A percentile compares a stretch with the other conserved stretches of the same genome.
phyloP scores from a whole-genome alignment of 2,797 vertebrate genomes.

The Spheniscus humboldti region DNA sequence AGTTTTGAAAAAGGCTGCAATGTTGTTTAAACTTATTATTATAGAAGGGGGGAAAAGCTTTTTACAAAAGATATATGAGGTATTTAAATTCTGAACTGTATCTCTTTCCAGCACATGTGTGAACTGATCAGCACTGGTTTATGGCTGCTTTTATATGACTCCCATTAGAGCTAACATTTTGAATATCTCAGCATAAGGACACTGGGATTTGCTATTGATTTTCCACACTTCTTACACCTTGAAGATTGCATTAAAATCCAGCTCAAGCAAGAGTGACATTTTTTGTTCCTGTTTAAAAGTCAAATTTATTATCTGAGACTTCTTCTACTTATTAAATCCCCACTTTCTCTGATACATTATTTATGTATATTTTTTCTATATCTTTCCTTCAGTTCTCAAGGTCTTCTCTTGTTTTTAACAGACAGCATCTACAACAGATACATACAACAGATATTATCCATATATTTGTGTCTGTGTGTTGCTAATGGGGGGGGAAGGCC shows the following conservation, averaged over 20 bases:
- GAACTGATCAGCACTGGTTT: slow-evolving; percentile 65
- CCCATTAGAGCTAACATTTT: slow-evolving; percentile 74
- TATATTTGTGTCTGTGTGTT: neutral
- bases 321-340: slow-evolving; percentile 64
- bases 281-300: slow-evolving; percentile 69
- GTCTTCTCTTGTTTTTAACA: slow-evolving; percentile 33
- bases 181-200: slow-evolving; percentile 72
- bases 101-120: slow-evolving; percentile 65
- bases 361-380: slow-evolving; percentile 32
- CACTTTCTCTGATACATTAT: slow-evolving; percentile 57
- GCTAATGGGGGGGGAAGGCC: neutral
- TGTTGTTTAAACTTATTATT: slow-evolving; percentile 67
- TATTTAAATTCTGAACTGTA: slow-evolving; percentile 69
- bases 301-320: slow-evolving; percentile 62
- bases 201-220: slow-evolving; percentile 74
- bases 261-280: slow-evolving; percentile 66
- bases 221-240: slow-evolving; percentile 67
- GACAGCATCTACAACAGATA: neutral
- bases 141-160: slow-evolving; percentile 54
- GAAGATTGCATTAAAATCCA: slow-evolving; percentile 73
- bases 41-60: neutral
- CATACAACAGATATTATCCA: neutral
- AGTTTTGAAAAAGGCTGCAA: slow-evolving; percentile 53
- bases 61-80: slow-evolving; percentile 65
- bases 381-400: slow-evolving; percentile 34